A percentile compares a stretch with the other conserved stretches of the same genome.
Evolutionary conservation across 2,888 invertebrate species (phyloP).

Genomic region (Lasioglossum morio): DNA sequence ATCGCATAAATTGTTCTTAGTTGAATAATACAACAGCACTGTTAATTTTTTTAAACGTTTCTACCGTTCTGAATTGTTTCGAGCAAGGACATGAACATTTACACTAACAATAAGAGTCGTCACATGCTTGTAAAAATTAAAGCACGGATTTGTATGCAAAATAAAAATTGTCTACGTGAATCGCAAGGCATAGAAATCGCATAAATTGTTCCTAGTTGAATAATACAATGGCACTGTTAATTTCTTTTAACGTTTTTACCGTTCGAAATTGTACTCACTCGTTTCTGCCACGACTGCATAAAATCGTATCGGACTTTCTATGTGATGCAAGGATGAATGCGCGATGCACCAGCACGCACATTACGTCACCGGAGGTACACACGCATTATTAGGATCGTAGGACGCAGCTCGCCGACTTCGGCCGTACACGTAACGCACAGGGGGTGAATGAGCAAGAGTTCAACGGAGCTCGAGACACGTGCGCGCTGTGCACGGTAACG

Average conservation of each 20-base stretch:
- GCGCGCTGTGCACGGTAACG: conserved; percentile 2
- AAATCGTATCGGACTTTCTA: neutral
- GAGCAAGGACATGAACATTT: too few species aligned
- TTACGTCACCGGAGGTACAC: conserved; percentile 79
- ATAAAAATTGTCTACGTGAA: too few species aligned
- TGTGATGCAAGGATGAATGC: conserved; percentile 55
- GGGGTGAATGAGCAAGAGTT: neutral
- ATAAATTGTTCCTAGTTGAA: too few species aligned
- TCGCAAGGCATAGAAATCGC: too few species aligned
- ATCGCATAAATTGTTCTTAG: too few species aligned
- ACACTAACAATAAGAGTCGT: too few species aligned
- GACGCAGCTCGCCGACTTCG: conserved; percentile 51
- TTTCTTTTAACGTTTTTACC: neutral
- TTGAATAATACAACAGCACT: too few species aligned
- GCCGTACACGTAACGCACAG: conserved; percentile 12
- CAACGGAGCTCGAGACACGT: neutral
- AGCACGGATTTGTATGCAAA: too few species aligned
- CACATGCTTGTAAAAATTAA: too few species aligned
- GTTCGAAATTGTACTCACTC: neutral
- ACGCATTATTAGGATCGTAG: conserved; percentile 82
- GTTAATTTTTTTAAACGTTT: neutral
- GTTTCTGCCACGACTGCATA: too few species aligned
- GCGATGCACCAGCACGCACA: conserved; percentile 69
- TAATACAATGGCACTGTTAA: too few species aligned
- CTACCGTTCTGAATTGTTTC: neutral